Evolutionary conservation across 2,113 vertebrate species (phyloP), one percentile per base, ranked within the genome.

Genomic region (Thinocorus orbignyianus): DNA sequence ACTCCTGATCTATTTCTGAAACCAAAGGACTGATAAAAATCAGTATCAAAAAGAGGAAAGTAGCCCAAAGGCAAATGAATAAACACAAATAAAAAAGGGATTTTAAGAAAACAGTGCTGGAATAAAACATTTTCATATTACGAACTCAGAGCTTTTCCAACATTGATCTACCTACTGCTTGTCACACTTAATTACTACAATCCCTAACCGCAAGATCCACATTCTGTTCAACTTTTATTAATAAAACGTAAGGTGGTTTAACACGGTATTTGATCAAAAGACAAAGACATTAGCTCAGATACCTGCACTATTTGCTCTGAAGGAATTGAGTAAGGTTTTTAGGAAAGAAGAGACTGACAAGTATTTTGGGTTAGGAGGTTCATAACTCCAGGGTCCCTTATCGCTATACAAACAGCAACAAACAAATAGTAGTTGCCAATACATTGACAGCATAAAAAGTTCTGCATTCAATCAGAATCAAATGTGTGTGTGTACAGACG

Each of bases 111-210:
- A 76, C 3, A 23, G 7, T 5, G 13, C 37, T 87, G 52, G 48
- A 83, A 51, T 16, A 70, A 83, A 73, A 42, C 2, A 46, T 46
- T 79, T 79, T 41, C 14, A 2, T 41, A 41, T 31, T 28, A 31
- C 6, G 11, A 88, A 68, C 19, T n/a, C 37, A 4, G 22, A 81
- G 16, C 2, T 83, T 72, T 64, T 52, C 39, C n/a, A 77, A 39
- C 61, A 69, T 41, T 52, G 22, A 68, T 30, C 15, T 41, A 72
- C 19, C 11, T 68, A 58, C n/a, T 86, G 22, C 24, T 35, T 49
- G 22, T 58, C n/a, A n/a, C n/a, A n/a, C n/a, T n/a, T 39, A 81
- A 0, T 0, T 18, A 51, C 13, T 51, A 25, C 20, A 44, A 77
- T 5, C 6, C 4, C 54, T 41, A 84, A 74, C 25, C 18, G 49